Evolutionary conservation across 1,140 invertebrate species (phyloP).

Genomic region (Mycetomoellerius zeteki): DNA sequence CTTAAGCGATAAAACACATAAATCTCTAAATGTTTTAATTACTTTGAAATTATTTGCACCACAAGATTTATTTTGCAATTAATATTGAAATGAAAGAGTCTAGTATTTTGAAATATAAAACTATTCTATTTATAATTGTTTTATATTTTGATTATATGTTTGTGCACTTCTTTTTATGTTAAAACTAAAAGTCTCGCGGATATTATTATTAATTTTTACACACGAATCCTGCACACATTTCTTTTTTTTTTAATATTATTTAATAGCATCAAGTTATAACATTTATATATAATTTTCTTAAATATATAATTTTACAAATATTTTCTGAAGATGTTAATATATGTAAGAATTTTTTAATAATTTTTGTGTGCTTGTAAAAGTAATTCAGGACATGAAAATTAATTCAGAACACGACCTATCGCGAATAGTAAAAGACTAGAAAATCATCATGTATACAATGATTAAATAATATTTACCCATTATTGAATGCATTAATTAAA

Average conservation of each 20-base stretch:
- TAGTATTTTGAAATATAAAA: background rate
- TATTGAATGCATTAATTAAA: background rate
- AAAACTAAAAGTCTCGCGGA: background rate
- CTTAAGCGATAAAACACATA: slow-evolving; percentile 16
- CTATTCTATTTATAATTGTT: too few relatives aligned
- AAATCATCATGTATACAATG: too few relatives aligned
- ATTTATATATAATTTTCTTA: too few relatives aligned
- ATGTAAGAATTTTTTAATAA: too few relatives aligned
- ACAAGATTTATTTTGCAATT: slow-evolving; percentile 1
- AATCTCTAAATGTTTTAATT: background rate
- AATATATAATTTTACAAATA: too few relatives aligned
- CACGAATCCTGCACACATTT: too few relatives aligned
- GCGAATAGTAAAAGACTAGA: too few relatives aligned
- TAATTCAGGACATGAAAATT: background rate
- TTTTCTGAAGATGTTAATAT: too few relatives aligned
- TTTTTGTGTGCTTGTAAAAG: too few relatives aligned
- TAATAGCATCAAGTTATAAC: too few relatives aligned
- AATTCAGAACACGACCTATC: too few relatives aligned
- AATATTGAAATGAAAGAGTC: background rate
- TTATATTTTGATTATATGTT: background rate
- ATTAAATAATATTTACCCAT: background rate
- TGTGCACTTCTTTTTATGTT: background rate
- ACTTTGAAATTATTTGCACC: background rate
- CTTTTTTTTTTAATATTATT: too few relatives aligned
- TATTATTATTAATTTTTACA: background rate